Evolutionary conservation across 2,888 invertebrate genomes (phyloP).

Genomic region (Gymnoscelis rufifasciata): DNA sequence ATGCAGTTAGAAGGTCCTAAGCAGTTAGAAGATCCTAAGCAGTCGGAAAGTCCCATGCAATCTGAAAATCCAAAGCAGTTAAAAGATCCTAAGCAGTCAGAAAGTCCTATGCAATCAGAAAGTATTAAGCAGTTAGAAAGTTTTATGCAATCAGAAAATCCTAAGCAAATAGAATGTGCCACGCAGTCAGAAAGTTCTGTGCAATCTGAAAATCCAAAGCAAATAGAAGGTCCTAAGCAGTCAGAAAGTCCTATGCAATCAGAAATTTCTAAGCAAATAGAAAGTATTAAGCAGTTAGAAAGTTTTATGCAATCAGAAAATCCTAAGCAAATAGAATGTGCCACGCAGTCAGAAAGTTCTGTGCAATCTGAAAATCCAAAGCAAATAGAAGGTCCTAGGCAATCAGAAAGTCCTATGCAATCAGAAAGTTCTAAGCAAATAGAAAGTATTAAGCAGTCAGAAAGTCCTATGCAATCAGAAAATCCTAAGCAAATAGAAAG

Average conservation of each 20-base stretch:
- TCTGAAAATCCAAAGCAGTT: conserved; percentile 40
- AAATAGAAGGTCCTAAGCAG: conserved; percentile 40
- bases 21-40: conserved; percentile 35
- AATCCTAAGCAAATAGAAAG: conserved; percentile 56
- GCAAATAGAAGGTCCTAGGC: too few relatives aligned
- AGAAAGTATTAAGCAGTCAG: too few relatives aligned
- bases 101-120: conserved; percentile 39
- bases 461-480: fast-evolving
- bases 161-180: conserved; percentile 12
- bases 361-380: conserved; percentile 29
- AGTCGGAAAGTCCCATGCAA: conserved; percentile 15
- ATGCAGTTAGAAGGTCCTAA: too few relatives aligned
- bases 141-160: too few relatives aligned
- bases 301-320: conserved; percentile 10
- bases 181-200: too few relatives aligned
- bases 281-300: too few relatives aligned
- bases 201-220: too few relatives aligned
- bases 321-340: conserved; percentile 56
- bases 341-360: too few relatives aligned
- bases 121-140: conserved; percentile 9
- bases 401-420: too few relatives aligned
- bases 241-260: too few relatives aligned
- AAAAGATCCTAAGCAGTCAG: too few relatives aligned
- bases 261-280: conserved; percentile 48
- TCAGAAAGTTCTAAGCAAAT: conserved; percentile 46